phyloP scores from a whole-genome alignment of 2,888 invertebrate species.

The Hyles lineata region DNA sequence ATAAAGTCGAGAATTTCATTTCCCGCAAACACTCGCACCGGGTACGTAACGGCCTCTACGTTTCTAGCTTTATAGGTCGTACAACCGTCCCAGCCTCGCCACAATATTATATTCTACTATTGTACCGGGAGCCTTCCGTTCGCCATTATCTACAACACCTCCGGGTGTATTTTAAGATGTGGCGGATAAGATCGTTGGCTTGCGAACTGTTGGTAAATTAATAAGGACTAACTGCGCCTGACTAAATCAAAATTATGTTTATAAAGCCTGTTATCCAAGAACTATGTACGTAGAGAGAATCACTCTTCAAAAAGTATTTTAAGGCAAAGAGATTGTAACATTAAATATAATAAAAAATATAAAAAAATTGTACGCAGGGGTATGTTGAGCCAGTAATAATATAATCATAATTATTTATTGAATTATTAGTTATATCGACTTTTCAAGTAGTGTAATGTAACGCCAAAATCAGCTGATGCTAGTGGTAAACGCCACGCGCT shows the following conservation, averaged over 20 bases:
- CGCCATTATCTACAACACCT: neutral
- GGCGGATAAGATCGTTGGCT: neutral
- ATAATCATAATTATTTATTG: no score
- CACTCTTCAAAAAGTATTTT: no score
- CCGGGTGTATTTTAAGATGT: neutral
- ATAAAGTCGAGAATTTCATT: neutral
- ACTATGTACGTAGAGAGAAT: no score
- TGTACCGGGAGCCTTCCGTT: neutral
- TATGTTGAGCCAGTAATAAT: no score
- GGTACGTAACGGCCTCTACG: neutral
- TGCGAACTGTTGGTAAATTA: neutral
- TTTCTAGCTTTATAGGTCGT: conserved; percentile 20
- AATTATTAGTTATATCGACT: no score
- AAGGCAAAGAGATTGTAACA: no score
- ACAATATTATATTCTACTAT: conserved; percentile 1
- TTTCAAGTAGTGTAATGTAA: no score
- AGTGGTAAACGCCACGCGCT: no score
- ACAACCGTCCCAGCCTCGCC: neutral
- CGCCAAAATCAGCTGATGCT: no score
- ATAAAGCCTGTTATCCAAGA: neutral
- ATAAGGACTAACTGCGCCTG: neutral
- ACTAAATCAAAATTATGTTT: neutral
- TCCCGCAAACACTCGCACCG: neutral
- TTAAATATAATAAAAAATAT: no score
- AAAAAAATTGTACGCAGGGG: no score